Base-by-base conservation (phyloP, 2,113 vertebrate species). In the Crocuta crocuta region DNA sequence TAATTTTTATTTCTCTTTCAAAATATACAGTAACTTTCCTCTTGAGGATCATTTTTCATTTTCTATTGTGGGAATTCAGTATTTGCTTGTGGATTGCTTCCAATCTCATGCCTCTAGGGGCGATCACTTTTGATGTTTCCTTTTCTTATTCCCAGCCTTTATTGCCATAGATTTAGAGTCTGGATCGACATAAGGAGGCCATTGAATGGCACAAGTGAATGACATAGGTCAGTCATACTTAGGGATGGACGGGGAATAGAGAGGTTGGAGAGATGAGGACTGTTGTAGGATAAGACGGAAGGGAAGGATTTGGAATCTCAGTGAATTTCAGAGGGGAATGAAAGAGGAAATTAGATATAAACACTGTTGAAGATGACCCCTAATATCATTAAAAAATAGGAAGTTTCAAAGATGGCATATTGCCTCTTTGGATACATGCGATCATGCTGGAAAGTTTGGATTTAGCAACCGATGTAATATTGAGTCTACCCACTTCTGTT, bases 1-100 rank as follows among this genome's bases (percentile, higher is more conserved):
- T 85, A 24, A 53, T 55, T 84, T 87, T 83, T 55, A 95, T n/a
- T 68, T 81, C 24, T 91, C 31, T 91, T 28, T 90, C 65, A 74
- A 58, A 87, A n/a, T 53, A 65, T 11, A 48, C 1, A 1, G 0
- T 83, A 84, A 74, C 5, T 76, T 95, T 96, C 33, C 13, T 91
- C 63, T 26, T 93, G 79, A 35, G 39, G 19, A 10, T 74, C 33
- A 48, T 82, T 81, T 85, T 26, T 35, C 21, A n/a, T 63, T 63
- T 95, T 45, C 83, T 93, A 0, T n/a, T 66, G 1, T 78, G 45
- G 63, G 61, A 28, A 89, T 53, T 82, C 33, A 65, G 1, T 74
- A n/a, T 78, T 92, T 81, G 31, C 13, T 65, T 95, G 26, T 55
- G 43, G 53, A 50, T 55, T 16, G 10, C 45, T 48, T 95, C 71